Percentiles rank a stretch among this genome's conserved stretches.
phyloP scores from a whole-genome alignment of 2,888 invertebrate genomes.

The Pterostichus madidus region DNA sequence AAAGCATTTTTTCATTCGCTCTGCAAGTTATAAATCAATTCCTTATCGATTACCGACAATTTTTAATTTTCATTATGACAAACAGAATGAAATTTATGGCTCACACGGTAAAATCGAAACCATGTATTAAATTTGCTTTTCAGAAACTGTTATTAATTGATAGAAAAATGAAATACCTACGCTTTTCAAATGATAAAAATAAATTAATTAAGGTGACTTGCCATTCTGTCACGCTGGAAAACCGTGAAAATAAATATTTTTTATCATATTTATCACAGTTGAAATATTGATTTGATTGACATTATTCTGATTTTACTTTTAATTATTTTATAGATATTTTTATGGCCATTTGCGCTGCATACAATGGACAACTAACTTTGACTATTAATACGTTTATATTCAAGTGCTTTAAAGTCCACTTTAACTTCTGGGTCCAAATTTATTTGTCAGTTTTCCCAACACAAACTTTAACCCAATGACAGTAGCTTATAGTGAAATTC shows the following conservation, averaged over 20 bases:
- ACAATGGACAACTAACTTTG: no score
- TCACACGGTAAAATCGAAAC: constrained; percentile 36
- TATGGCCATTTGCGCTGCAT: no score
- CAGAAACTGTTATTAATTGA: constrained; percentile 44
- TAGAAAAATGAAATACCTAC: constrained; percentile 44
- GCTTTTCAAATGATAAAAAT: constrained; percentile 41
- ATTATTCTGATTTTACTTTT: constrained; percentile 22
- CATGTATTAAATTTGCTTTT: constrained; percentile 45
- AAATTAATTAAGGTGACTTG: constrained; percentile 49
- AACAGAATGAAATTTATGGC: constrained; percentile 39
- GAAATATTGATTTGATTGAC: constrained; percentile 29
- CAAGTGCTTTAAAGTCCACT: no score
- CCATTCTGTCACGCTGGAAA: constrained; percentile 8
- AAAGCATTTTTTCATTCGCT: constrained; percentile 34
- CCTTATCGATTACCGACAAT: constrained; percentile 49
- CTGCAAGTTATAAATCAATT: constrained; percentile 30
- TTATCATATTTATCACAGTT: constrained; percentile 35
- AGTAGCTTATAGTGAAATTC: no score
- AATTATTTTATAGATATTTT: constrained; percentile 1
- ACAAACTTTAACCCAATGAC: no score
- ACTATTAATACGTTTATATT: no score
- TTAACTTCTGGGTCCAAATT: no score
- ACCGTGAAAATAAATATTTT: constrained; percentile 28
- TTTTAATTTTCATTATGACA: constrained; percentile 47
- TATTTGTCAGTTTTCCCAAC: no score